Evolutionary conservation across 2,113 vertebrate species (phyloP).

Genomic region (Macroglossus sobrinus): DNA sequence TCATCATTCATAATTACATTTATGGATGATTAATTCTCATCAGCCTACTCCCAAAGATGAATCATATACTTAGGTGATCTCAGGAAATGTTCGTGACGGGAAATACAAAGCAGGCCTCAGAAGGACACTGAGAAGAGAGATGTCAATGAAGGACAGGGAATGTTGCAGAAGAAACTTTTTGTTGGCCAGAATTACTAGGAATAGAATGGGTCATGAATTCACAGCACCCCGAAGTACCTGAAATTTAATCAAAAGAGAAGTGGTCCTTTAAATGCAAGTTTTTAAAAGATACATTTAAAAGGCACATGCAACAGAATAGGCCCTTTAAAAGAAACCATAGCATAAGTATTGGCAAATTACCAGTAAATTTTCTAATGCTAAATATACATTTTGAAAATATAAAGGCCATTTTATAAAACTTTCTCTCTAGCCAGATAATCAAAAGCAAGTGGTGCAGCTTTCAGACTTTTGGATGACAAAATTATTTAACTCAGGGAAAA

Average conservation of each 20-base stretch:
- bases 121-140: neutral
- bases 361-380: neutral
- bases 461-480: neutral
- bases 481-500: neutral
- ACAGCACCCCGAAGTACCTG: neutral
- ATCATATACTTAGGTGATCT: neutral
- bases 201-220: neutral
- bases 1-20: neutral
- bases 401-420: neutral
- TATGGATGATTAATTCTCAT: neutral
- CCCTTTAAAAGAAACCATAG: neutral
- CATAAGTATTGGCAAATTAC: neutral
- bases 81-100: neutral
- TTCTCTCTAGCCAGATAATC: neutral
- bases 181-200: neutral
- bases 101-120: neutral
- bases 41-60: neutral
- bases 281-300: neutral
- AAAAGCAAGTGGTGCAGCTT: neutral
- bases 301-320: neutral
- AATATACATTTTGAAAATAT: conserved; percentile 20
- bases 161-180: neutral
- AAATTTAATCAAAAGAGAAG: neutral
- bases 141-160: neutral
- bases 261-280: neutral